These are phyloP conservation scores for Drosophila siamana DNA, from an alignment of 2,888 invertebrate genomes.

Conservation along the genomic window DNA sequence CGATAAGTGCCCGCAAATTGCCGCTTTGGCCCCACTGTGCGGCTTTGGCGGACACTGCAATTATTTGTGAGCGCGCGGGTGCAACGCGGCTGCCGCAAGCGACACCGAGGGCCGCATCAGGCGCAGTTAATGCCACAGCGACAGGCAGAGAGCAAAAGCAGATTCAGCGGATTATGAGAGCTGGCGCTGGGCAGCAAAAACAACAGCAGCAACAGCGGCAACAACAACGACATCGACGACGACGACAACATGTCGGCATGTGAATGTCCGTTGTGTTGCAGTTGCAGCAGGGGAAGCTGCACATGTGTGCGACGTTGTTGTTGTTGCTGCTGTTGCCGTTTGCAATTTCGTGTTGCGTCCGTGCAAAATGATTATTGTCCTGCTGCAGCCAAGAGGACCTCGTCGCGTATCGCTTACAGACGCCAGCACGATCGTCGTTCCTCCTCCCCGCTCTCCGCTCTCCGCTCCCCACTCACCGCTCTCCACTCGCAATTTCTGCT, in stretches of 20 bases:
- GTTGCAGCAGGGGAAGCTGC: constrained; percentile 1
- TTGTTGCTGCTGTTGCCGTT: constrained; percentile 21
- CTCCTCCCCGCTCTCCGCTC: background rate
- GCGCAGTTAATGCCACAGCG: too few species aligned
- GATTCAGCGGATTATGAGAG: constrained; percentile 69
- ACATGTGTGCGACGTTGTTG: constrained; percentile 45
- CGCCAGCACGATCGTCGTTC: constrained; percentile 14
- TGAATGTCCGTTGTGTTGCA: constrained; percentile 41
- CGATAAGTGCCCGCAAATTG: too few species aligned
- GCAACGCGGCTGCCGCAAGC: constrained; percentile 26
- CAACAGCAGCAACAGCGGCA: constrained; percentile 24
- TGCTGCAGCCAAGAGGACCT: constrained; percentile 29
- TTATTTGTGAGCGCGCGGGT: constrained; percentile 63
- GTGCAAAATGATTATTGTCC: constrained; percentile 74
- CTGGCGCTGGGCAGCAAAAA: constrained; percentile 62
- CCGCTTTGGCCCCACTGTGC: constrained; percentile 50
- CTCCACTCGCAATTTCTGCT: too few species aligned
- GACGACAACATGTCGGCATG: constrained; percentile 52
- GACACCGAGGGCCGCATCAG: constrained; percentile 4
- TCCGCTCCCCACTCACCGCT: background rate
- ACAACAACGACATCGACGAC: constrained; percentile 12
- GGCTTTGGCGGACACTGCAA: constrained; percentile 66
- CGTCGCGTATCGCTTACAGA: constrained; percentile 48
- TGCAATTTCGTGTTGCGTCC: constrained; percentile 66
- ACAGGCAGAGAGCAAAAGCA: constrained; percentile 16